Evolutionary conservation across 2,113 vertebrate genomes (phyloP).

Genomic region (Serinus canaria): DNA sequence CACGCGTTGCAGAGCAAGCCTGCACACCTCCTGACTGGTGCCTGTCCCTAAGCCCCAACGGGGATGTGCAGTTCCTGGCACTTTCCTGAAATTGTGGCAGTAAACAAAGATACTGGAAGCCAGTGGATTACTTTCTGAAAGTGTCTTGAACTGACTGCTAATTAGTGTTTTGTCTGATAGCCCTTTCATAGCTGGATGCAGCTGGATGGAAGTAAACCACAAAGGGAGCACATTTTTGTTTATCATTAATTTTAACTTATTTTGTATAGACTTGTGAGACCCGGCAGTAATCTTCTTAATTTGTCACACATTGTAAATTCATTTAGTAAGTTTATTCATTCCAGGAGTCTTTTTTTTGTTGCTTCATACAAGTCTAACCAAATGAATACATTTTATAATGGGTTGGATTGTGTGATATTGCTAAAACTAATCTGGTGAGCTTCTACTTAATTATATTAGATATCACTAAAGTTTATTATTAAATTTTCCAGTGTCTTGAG

Average conservation of each 20-base stretch:
- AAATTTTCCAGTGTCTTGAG: not conserved
- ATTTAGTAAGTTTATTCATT: conserved; percentile 1
- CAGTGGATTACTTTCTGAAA: conserved; percentile 1
- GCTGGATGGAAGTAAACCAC: conserved; percentile 15
- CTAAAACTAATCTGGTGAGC: not conserved
- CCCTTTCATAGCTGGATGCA: conserved; percentile 33
- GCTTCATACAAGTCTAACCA: not conserved
- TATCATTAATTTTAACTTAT: conserved; percentile 27
- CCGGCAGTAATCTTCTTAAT: conserved; percentile 18
- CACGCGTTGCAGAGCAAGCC: rapidly evolving
- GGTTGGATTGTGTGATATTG: not conserved
- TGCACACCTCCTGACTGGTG: not conserved
- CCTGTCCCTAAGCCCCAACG: not conserved
- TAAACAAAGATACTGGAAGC: not conserved
- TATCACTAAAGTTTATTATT: not conserved
- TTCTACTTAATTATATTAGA: not conserved
- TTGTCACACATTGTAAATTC: not conserved
- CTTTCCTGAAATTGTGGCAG: not conserved
- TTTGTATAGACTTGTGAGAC: not conserved
- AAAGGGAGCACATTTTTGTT: conserved; percentile 4
- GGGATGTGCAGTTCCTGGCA: not conserved
- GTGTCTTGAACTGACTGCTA: not conserved
- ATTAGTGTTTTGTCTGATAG: conserved; percentile 37
- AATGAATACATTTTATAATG: not conserved
- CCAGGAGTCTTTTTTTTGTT: not conserved